Evolutionary conservation across 2,797 vertebrate genomes (phyloP).

Genomic region (Nothura maculosa): DNA sequence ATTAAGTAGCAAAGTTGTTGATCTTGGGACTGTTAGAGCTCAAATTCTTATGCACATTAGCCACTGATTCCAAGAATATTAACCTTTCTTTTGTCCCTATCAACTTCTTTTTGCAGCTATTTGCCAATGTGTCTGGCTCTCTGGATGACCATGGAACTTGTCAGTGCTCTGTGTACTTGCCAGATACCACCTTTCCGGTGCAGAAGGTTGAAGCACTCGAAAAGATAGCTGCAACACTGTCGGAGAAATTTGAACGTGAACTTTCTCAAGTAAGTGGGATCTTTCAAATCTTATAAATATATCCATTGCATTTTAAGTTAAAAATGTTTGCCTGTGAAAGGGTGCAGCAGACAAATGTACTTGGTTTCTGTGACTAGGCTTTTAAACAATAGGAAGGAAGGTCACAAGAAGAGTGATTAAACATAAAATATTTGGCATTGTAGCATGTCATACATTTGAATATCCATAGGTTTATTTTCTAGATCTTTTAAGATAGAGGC

Average conservation of each 20-base stretch:
- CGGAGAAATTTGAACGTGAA: conserved; percentile 73
- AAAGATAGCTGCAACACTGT: conserved; percentile 36
- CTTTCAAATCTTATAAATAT: not conserved
- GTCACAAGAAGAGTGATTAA: not conserved
- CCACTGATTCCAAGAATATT: not conserved
- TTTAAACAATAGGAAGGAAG: not conserved
- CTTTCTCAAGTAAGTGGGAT: conserved; percentile 78
- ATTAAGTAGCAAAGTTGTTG: not conserved
- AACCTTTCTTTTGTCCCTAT: not conserved
- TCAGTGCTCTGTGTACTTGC: conserved; percentile 86
- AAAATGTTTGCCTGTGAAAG: not conserved
- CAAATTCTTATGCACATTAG: not conserved
- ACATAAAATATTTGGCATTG: not conserved
- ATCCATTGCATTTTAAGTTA: not conserved
- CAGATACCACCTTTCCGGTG: conserved; percentile 87
- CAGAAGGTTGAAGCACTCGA: conserved; percentile 83
- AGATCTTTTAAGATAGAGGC: not conserved
- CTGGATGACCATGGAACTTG: conserved; percentile 83
- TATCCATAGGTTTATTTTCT: not conserved
- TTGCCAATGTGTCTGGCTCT: conserved; percentile 83
- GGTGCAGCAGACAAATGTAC: not conserved
- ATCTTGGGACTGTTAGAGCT: not conserved
- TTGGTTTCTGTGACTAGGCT: not conserved
- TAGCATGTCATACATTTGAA: not conserved
- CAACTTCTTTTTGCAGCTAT: conserved; percentile 66